Base-by-base conservation (phyloP, 2,888 invertebrate genomes). In the Pherbina coryleti region DNA sequence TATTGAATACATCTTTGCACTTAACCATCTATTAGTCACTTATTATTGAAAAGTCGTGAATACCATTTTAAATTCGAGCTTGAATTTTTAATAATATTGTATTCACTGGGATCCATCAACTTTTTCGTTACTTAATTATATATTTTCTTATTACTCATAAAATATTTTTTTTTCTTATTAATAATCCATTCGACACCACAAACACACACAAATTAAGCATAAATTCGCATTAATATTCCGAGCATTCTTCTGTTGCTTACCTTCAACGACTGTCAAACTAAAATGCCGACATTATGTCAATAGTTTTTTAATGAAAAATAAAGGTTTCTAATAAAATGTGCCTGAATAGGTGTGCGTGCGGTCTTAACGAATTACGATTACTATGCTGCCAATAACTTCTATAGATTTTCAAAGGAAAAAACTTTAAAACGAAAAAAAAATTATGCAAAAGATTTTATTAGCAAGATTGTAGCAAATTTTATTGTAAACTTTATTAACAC, bases 231-330 rank as follows among this genome's bases (percentile, higher is more conserved):
- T 74, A 64, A 51, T 64, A 66, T 74, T 74, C 74, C 11, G 11
- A 31, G 14, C 62, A 51, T 51, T 64, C 53, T 53, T 51, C 49
- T 11, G 14, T 44, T 11, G 14, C 44, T 53, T n/a, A 19, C 51
- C 64, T 66, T 64, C 44, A 31, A 22, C n/a, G 31, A 19, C 49
- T 74, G 64, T 74, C 64, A 64, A 74, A 66, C 74, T 14, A 49
- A 74, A 31, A 19, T 31, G 64, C 74, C 74, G 74, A 74, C 53
- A 64, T 74, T 25, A 44, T 31, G 51, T 74, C 74, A 74, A 62
- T 74, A 22, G 7, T 51, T 60, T 60, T 31, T 70, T 44, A 44
- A 44, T 44, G 44, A 44, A 44, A 44, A 11, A 44, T 44, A 44
- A 44, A 44, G 44, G 14, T 14, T 44, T 44, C 44, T 44, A 11